phyloP scores from a whole-genome alignment of 2,797 vertebrate genomes.

The Phoeniculus purpureus region DNA sequence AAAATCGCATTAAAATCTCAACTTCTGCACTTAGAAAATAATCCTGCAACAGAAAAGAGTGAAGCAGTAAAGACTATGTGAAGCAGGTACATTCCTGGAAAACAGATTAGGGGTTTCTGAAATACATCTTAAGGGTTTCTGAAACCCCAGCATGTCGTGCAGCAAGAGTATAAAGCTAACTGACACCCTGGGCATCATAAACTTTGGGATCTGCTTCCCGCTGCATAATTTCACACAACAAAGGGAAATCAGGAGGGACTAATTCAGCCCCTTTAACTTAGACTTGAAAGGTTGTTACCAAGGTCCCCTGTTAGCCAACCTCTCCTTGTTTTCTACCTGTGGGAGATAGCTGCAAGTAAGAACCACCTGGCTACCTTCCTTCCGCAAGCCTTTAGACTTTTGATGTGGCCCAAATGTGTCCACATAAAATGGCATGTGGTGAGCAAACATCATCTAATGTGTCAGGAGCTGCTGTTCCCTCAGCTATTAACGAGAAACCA shows the following conservation, averaged over 20 bases:
- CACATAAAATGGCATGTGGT: neutral
- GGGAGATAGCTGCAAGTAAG: neutral
- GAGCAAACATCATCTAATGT: neutral
- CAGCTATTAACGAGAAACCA: neutral
- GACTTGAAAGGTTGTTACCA: constrained; percentile 11
- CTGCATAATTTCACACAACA: constrained; percentile 3
- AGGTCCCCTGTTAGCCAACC: neutral
- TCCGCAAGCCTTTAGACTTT: neutral
- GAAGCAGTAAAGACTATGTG: constrained; percentile 11
- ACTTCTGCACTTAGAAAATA: neutral
- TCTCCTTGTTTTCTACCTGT: neutral
- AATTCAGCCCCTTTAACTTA: neutral
- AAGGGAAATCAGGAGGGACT: constrained; percentile 23
- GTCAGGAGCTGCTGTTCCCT: neutral
- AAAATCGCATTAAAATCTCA: neutral
- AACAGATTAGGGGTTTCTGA: neutral
- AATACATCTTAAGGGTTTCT: neutral
- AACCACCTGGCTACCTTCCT: neutral
- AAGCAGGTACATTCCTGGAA: constrained; percentile 9
- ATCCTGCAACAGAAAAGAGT: neutral
- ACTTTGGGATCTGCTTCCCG: neutral
- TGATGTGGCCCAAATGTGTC: neutral
- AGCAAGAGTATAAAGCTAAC: neutral
- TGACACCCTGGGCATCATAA: constrained; percentile 37
- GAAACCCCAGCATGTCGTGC: neutral